Evolutionary conservation across 2,797 vertebrate genomes (phyloP).

Genomic region (Pangasius sanitwongsei): DNA sequence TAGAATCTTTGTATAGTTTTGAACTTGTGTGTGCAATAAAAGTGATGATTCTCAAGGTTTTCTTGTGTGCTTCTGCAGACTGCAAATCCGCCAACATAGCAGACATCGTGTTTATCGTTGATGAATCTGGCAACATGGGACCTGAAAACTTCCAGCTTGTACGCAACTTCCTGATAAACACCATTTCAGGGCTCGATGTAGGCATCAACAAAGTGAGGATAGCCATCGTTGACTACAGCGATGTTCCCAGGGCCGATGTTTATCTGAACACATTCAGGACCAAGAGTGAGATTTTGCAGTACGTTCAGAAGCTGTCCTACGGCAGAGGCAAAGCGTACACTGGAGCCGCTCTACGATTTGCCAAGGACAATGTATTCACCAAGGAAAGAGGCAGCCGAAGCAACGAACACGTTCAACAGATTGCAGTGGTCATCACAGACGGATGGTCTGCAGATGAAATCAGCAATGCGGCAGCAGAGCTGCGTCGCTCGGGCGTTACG

Average conservation of each 20-base stretch:
- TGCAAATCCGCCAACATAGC: slow-evolving; percentile 79
- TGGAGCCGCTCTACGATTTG: slow-evolving; percentile 75
- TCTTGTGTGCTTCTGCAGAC: slow-evolving; percentile 70
- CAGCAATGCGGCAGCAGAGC: slow-evolving; percentile 64
- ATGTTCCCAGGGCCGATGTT: slow-evolving; percentile 67
- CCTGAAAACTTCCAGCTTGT: slow-evolving; percentile 86
- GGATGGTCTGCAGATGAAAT: slow-evolving; percentile 74
- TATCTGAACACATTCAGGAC: slow-evolving; percentile 72
- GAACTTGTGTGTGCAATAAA: neutral
- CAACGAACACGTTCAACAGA: slow-evolving; percentile 68
- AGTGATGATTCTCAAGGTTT: neutral
- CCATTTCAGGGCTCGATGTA: slow-evolving; percentile 72
- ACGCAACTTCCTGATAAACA: slow-evolving; percentile 79
- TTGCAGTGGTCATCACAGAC: slow-evolving; percentile 81
- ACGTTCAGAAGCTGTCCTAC: slow-evolving; percentile 78
- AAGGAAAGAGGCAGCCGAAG: slow-evolving; percentile 71
- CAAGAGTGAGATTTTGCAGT: slow-evolving; percentile 71
- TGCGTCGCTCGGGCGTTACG: slow-evolving; percentile 70
- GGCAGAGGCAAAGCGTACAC: slow-evolving; percentile 69
- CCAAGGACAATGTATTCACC: slow-evolving; percentile 69
- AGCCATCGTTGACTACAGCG: slow-evolving; percentile 77
- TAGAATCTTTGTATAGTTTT: neutral
- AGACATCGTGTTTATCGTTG: slow-evolving; percentile 94
- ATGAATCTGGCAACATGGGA: slow-evolving; percentile 87
- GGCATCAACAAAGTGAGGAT: slow-evolving; percentile 65